Base-by-base conservation (phyloP, 2,113 vertebrate genomes). In the Megalops atlanticus region DNA sequence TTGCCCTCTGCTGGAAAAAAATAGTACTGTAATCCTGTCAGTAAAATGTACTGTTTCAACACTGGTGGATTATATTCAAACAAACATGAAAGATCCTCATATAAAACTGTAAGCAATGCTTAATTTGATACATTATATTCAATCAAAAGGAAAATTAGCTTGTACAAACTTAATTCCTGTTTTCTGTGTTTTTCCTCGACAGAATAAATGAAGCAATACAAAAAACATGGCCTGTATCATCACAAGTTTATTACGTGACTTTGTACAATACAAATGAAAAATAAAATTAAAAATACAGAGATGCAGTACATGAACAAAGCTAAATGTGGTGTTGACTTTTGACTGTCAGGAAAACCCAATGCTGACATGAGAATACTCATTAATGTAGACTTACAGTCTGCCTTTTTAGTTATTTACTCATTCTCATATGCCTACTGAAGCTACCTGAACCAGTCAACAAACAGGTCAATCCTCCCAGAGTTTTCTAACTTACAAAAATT, bases 211-310 rank as follows among this genome's bases (percentile, higher is more conserved):
- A 39, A 74, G n/a, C 7, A 31, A 64, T 64, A n/a, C n/a, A 74
- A 41, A 74, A 78, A 54, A 54, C 15, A 85, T 73, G 21, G 38
- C 73, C 58, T 43, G 39, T 90, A 89, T 93, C 95, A 95, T 96
- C 96, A 98, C 97, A 97, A 95, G 94, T 99, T 99, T 99, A 99
- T 99, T 99, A 97, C 98, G 96, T 97, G 96, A 97, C 96, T 96
- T 97, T 98, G 95, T 98, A 99, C 97, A 98, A 96, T 98, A 99
- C 96, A 96, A 98, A 99, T 95, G 95, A 96, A 97, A 93, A 93
- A 93, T 92, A 92, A 92, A 92, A 92, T 91, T 83, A 90, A 90
- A 96, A 97, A 96, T 96, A 97, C 95, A 97, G 94, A 96, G 93
- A 96, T 95, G 95, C 95, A 96, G 92, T 97, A 97, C 95, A 96